Percentiles rank a stretch among this genome's conserved stretches.
phyloP scores from a whole-genome alignment of 2,888 invertebrate genomes.

The Lithophane ornitopus region DNA sequence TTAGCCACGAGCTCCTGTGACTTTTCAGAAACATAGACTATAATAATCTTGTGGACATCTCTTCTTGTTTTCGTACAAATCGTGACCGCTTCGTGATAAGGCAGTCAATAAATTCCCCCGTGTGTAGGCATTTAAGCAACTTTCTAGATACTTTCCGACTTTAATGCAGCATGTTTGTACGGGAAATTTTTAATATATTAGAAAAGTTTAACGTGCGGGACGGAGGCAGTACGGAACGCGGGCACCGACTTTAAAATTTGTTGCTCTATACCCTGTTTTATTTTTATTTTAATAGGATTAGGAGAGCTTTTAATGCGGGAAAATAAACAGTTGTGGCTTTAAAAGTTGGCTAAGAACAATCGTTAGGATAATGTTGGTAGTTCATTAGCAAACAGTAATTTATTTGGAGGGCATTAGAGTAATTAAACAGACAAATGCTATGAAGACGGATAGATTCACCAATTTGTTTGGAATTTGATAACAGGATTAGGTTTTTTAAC shows the following conservation, averaged over 20 bases:
- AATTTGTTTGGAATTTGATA: conserved; percentile 16
- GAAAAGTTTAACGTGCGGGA: conserved; percentile 77
- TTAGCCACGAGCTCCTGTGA: too few relatives aligned
- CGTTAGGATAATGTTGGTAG: conserved; percentile 76
- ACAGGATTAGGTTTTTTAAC: background rate
- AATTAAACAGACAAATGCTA: conserved; percentile 61
- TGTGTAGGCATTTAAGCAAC: conserved; percentile 72
- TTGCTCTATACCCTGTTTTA: conserved; percentile 74
- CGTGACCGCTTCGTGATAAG: conserved; percentile 37
- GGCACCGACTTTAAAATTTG: conserved; percentile 80
- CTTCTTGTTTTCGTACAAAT: conserved; percentile 16
- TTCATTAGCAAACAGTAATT: conserved; percentile 72
- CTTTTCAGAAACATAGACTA: background rate
- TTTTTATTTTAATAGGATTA: conserved; percentile 81
- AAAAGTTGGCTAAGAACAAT: conserved; percentile 77
- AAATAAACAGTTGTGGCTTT: conserved; percentile 77
- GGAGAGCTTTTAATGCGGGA: conserved; percentile 74
- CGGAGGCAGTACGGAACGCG: conserved; percentile 69
- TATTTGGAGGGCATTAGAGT: conserved; percentile 63
- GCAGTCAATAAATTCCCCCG: conserved; percentile 62
- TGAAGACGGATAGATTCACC: conserved; percentile 46
- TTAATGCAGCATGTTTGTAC: conserved; percentile 79
- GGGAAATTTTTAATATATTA: conserved; percentile 83
- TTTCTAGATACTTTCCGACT: conserved; percentile 73
- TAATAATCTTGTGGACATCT: background rate